phyloP scores from a whole-genome alignment of 2,797 vertebrate species.

The Coregonus suidteri region DNA sequence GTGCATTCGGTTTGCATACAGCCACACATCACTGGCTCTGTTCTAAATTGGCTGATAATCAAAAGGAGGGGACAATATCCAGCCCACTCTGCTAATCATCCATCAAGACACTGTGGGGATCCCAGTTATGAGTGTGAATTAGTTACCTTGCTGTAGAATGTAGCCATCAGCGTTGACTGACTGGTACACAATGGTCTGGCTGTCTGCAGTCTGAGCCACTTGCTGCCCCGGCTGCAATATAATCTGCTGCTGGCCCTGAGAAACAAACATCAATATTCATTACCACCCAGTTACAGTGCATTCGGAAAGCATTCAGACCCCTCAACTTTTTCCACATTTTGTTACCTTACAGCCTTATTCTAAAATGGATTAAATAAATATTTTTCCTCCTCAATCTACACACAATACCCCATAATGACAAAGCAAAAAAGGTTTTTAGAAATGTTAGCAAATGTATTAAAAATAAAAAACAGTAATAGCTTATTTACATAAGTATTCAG shows the following conservation, averaged over 20 bases:
- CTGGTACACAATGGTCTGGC: conserved; percentile 99
- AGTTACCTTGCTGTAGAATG: conserved; percentile 94
- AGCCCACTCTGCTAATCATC: neutral
- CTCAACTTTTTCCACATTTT: too few relatives aligned
- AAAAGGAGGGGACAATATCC: neutral
- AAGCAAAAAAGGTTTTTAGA: too few relatives aligned
- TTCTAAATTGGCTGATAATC: neutral
- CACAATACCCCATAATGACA: too few relatives aligned
- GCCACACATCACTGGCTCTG: neutral
- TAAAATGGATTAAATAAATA: too few relatives aligned
- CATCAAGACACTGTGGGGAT: neutral
- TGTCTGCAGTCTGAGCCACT: conserved; percentile 96
- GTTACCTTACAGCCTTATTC: too few relatives aligned
- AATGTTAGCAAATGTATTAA: too few relatives aligned
- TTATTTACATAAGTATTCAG: too few relatives aligned
- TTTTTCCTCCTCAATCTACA: too few relatives aligned
- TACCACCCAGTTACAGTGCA: neutral
- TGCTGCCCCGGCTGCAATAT: conserved; percentile 92
- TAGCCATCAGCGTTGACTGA: conserved; percentile 97
- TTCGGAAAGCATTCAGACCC: too few relatives aligned
- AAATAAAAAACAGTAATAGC: too few relatives aligned
- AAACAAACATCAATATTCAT: conserved; percentile 17
- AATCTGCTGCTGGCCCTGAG: conserved; percentile 92
- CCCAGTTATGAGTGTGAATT: neutral
- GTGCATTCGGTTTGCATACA: neutral